These are phyloP conservation scores for Sternotherus odoratus DNA, from an alignment of 2,797 vertebrate genomes.

Conservation along the genomic window DNA sequence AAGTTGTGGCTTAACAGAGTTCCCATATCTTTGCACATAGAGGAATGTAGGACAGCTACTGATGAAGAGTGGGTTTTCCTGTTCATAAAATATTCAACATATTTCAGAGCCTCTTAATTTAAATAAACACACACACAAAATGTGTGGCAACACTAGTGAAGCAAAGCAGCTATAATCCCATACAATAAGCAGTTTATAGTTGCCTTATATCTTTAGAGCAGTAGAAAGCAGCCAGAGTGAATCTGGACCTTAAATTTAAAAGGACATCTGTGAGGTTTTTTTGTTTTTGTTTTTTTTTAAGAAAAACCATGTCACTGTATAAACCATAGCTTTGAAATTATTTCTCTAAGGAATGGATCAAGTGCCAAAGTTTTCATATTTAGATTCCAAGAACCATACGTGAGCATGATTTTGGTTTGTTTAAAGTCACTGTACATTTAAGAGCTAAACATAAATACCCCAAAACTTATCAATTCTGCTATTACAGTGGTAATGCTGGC, in stretches of 20 bases:
- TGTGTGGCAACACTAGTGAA: background rate
- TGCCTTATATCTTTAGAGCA: conserved; percentile 22
- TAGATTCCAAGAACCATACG: background rate
- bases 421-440: background rate
- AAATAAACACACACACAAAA: background rate
- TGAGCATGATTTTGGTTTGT: background rate
- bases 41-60: background rate
- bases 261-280: conserved; percentile 20
- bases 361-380: background rate
- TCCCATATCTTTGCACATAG: background rate
- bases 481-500: background rate
- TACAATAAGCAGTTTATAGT: background rate
- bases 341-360: background rate
- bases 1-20: background rate
- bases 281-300: conserved; percentile 27
- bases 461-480: background rate
- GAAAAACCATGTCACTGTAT: background rate
- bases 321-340: background rate
- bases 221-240: background rate
- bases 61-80: background rate
- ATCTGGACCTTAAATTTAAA: background rate
- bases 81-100: background rate
- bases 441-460: background rate
- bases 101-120: background rate
- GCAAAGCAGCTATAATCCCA: background rate